A percentile compares a stretch with the other conserved stretches of the same genome.
Evolutionary conservation across 2,888 invertebrate species (phyloP).

Genomic region (Drosophila kambysellisi): DNA sequence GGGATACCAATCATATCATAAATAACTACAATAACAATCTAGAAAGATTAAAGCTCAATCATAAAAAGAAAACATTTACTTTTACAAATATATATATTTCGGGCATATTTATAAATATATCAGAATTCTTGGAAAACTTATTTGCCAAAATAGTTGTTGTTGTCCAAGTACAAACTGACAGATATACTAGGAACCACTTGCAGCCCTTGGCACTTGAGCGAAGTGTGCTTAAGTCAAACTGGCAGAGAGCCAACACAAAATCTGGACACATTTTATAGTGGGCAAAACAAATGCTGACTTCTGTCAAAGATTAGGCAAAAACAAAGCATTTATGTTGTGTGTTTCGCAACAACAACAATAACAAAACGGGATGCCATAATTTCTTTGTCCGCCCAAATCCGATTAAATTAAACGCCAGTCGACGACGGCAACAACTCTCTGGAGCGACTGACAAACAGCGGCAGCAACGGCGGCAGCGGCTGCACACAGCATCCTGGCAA

Average conservation of each 20-base stretch:
- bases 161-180: conserved; percentile 5
- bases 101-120: neutral
- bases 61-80: neutral
- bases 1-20: neutral
- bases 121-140: neutral
- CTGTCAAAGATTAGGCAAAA: conserved; percentile 77
- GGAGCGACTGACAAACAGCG: conserved; percentile 17
- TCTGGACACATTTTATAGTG: conserved; percentile 69
- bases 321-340: conserved; percentile 66
- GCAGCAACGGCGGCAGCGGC: conserved; percentile 49
- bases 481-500: conserved; percentile 78
- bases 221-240: conserved; percentile 45
- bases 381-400: conserved; percentile 75
- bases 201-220: conserved; percentile 38
- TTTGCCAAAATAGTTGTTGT: conserved; percentile 22
- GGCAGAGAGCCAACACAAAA: conserved; percentile 55
- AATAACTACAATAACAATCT: neutral
- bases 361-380: conserved; percentile 67
- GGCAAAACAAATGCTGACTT: conserved; percentile 72
- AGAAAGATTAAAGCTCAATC: neutral
- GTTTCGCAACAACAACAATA: conserved; percentile 50
- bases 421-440: conserved; percentile 29
- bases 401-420: conserved; percentile 77
- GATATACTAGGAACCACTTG: conserved; percentile 30
- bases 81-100: neutral